phyloP scores from a whole-genome alignment of 2,888 invertebrate genomes.

The Lepetodrilus schrolli region DNA sequence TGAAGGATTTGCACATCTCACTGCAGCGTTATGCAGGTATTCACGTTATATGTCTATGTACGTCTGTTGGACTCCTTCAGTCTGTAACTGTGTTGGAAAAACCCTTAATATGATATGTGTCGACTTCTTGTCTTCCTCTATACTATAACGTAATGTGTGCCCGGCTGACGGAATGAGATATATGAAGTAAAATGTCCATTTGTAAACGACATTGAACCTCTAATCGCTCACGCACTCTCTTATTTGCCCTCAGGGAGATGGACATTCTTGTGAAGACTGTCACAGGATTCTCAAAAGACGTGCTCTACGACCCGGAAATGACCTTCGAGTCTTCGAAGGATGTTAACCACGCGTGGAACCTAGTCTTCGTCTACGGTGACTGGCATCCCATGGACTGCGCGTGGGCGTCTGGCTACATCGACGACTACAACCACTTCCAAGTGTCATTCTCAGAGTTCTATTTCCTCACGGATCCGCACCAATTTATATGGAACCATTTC shows the following conservation, averaged over 20 bases:
- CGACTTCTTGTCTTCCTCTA: too few relatives aligned
- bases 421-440: not conserved
- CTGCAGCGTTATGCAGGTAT: constrained; percentile 1
- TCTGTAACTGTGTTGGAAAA: too few relatives aligned
- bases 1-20: not conserved
- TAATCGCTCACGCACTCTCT: too few relatives aligned
- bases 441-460: not conserved
- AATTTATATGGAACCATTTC: not conserved
- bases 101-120: too few relatives aligned
- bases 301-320: not conserved
- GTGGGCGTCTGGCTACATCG: not conserved
- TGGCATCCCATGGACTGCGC: not conserved
- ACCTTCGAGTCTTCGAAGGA: not conserved
- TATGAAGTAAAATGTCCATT: too few relatives aligned
- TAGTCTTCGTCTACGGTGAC: not conserved
- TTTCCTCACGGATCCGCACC: not conserved
- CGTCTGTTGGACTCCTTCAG: too few relatives aligned
- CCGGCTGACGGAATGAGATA: too few relatives aligned
- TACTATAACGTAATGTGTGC: too few relatives aligned
- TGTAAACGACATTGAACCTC: too few relatives aligned
- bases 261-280: not conserved
- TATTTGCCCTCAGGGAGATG: not conserved
- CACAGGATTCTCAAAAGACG: not conserved
- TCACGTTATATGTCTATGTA: too few relatives aligned
- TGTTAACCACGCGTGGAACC: constrained; percentile 18